Evolutionary conservation across 1,140 invertebrate species (phyloP), one percentile per base, ranked within the genome.

Genomic region (Zaprionus africanus): DNA sequence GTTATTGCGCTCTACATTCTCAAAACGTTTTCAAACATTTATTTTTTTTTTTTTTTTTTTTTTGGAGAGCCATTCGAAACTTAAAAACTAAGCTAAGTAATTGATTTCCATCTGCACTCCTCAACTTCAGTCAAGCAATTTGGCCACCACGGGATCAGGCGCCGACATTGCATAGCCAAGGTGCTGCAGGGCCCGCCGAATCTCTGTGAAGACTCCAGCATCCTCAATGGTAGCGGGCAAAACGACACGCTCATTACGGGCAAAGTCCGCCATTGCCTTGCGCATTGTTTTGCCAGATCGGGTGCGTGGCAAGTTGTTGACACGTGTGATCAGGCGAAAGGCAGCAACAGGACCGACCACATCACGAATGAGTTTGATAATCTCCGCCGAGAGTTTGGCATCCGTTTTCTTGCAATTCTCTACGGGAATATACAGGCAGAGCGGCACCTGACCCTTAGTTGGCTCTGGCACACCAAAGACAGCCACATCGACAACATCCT

Each of bases 171-270:
- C 96, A 81, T 95, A 97, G 4, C 97, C 97, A 53, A 96, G 92
- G 84, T 95, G 95, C 84, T 97, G 95, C 61, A 98, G 93, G 4
- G 95, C 95, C 31, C 93, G 84, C 82, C 96, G 75, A 36, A 92
- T 96, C 85, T 96, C 95, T 4, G 93, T 93, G 85, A 97, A 99
- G 1, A 98, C 96, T 60, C 94, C 95, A 17, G 96, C 94, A 94
- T 98, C 97, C 93, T 98, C 98, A 61, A 98, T 97, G 1, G 97
- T 98, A 4, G 96, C 95, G 53, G 97, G 96, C 91, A 98, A 95
- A 93, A 96, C 95, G 1, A 97, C 95, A 26, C 93, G 92, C 92
- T 97, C 96, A 9, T 96, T 96, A 43, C 95, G 94, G 0, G 98
- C 97, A 73, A 98, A 93, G 79, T 97, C 96, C 0, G 96, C 94